Percentiles rank a stretch among this genome's conserved stretches.
Conservation (phyloP, 2,113 vertebrate species). For the Python bivittatus region DNA sequence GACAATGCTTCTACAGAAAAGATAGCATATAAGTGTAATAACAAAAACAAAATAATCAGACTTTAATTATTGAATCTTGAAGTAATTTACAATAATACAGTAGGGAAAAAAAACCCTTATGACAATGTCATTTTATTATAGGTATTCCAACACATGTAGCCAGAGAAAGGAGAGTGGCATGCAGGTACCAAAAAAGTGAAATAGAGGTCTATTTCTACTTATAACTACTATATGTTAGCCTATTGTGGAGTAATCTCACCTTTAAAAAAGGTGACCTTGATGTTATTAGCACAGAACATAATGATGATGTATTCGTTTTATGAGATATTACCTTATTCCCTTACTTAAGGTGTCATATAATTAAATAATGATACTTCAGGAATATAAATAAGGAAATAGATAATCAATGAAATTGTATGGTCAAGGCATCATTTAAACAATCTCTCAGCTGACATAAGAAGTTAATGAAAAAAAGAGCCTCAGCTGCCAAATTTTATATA, state of each 20-base stretch:
- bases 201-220: slow-evolving; percentile 3
- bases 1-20: no score
- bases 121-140: not conserved
- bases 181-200: not conserved
- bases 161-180: not conserved
- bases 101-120: not conserved
- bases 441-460: accelerated
- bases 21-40: no score
- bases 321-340: slow-evolving; percentile 21
- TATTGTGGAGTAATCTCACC: slow-evolving; percentile 24
- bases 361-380: slow-evolving; percentile 39
- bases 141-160: not conserved
- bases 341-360: slow-evolving; percentile 35
- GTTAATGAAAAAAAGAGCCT: not conserved
- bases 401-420: slow-evolving; percentile 36
- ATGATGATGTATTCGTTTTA: not conserved
- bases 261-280: slow-evolving; percentile 28
- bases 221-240: not conserved
- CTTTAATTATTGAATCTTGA: no score
- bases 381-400: slow-evolving; percentile 39
- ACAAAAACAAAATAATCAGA: no score
- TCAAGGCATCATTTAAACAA: not conserved
- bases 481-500: not conserved
- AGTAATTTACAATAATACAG: no score
- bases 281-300: not conserved